These are phyloP conservation scores for Sicus ferrugineus DNA, from an alignment of 2,888 invertebrate species.

Conservation along the genomic window DNA sequence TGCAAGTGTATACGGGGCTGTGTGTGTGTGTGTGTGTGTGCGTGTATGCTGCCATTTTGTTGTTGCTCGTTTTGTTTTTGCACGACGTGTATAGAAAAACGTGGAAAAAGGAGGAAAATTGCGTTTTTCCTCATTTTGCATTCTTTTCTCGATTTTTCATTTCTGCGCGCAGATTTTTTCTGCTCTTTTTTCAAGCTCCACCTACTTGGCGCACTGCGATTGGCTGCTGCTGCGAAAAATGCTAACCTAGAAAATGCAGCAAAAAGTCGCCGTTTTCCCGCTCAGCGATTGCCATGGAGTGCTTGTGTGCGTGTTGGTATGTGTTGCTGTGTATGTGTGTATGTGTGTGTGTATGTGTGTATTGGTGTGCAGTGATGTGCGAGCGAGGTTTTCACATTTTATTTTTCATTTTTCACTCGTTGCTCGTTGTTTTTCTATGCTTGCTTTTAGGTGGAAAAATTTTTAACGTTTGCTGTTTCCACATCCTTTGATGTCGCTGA, in stretches of 20 bases:
- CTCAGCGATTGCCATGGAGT: slow-evolving; percentile 11
- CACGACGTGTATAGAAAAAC: slow-evolving; percentile 40
- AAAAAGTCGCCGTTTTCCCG: slow-evolving; percentile 38
- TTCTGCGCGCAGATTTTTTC: slow-evolving; percentile 59
- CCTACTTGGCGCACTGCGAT: slow-evolving; percentile 60
- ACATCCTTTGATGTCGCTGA: slow-evolving; percentile 43
- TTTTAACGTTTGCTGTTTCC: slow-evolving; percentile 39
- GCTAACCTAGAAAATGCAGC: slow-evolving; percentile 54
- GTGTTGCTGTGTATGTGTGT: slow-evolving; percentile 26
- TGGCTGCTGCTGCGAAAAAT: slow-evolving; percentile 49
- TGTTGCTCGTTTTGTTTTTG: slow-evolving; percentile 20
- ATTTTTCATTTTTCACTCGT: slow-evolving; percentile 49
- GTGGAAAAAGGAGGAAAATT: slow-evolving; percentile 35
- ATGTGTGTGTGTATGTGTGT: slow-evolving; percentile 37
- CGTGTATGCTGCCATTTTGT: neutral
- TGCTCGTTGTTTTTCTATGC: slow-evolving; percentile 33
- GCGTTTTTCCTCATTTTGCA: slow-evolving; percentile 36
- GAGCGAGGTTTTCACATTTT: slow-evolving; percentile 54
- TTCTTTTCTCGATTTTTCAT: slow-evolving; percentile 27
- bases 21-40: neutral
- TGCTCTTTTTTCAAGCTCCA: slow-evolving; percentile 58
- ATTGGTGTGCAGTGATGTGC: slow-evolving; percentile 38
- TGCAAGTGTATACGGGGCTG: neutral
- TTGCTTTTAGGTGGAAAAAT: slow-evolving; percentile 27
- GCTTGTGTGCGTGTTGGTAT: slow-evolving; percentile 13